Evolutionary conservation across 2,797 vertebrate genomes (phyloP), one percentile per base, ranked within the genome.

Genomic region (Cichlasoma orientale): DNA sequence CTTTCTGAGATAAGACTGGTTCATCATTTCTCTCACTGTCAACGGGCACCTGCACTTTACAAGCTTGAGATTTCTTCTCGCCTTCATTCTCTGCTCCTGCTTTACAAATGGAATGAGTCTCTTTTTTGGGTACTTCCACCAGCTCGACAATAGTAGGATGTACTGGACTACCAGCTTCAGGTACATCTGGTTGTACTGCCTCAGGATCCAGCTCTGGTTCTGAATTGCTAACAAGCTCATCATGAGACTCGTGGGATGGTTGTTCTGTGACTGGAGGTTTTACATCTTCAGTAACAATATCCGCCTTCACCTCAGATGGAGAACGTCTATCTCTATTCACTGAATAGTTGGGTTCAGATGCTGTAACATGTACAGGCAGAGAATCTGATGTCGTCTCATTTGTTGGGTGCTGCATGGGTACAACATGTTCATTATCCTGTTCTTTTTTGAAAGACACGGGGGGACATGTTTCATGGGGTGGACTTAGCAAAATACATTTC

Each of bases 21-120:
- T 97, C 97, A 0, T 93, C 95, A 84, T 95, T 96, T 79, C 87
- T 78, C 7, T 96, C 96, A 7, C 74, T 84, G 38, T 96, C 93
- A 78, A 89, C 72, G 0, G 90, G 85, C 0, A 94, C 90, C 54
- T 94, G 91, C 21, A 81, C 86, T 82, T 96, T 86, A 72, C 19
- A 92, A 31, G 77, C 72, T 2, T 27, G 89, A 1, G 63, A 68
- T 81, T 94, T 96, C 21, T 95, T 95, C 72, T 90, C 79, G 1
- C 23, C 74, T 38, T 93, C 93, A 5, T 86, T 59, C 44, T 92
- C 92, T 70, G 78, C 50, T 79, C 79, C 82, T 31, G 53, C 57
- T 86, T 93, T 92, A 31, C 59, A 74, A 38, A 93, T 91, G 63
- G 95, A 91, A 0, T 90, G 47, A 38, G 92, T 95, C 18, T 93